Evolutionary conservation across 1,140 invertebrate genomes (phyloP).

Genomic region (Lepidotrigona ventralis): DNA sequence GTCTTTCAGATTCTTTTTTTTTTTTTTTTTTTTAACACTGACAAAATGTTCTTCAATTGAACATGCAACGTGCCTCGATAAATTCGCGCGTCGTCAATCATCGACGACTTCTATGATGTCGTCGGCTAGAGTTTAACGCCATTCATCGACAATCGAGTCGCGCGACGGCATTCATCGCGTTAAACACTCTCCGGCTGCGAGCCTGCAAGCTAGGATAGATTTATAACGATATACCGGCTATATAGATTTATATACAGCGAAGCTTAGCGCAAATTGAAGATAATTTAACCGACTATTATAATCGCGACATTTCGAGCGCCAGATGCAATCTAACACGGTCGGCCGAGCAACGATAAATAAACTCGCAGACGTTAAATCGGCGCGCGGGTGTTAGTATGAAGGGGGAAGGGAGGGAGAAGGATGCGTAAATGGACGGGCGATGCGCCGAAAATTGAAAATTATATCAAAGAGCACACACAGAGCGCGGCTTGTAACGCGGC

Average conservation of each 20-base stretch:
- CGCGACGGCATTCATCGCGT: neutral
- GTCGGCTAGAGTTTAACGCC: neutral
- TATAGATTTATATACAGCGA: neutral
- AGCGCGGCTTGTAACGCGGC: neutral
- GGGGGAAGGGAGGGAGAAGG: neutral
- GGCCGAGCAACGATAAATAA: conserved; percentile 5
- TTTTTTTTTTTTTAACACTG: no score
- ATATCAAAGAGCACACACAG: conserved; percentile 6
- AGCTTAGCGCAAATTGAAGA: neutral
- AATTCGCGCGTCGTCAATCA: neutral
- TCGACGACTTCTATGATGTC: neutral
- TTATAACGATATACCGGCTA: neutral
- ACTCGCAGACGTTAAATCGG: conserved; percentile 17
- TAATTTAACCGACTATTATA: conserved; percentile 8
- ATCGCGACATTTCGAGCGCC: neutral
- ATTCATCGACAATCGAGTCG: neutral
- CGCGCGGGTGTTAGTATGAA: neutral
- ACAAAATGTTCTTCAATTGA: no score
- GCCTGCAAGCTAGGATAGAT: neutral
- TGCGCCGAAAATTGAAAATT: conserved; percentile 32
- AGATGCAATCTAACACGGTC: neutral
- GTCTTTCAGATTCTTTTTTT: no score
- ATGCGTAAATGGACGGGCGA: neutral
- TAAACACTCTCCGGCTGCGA: neutral
- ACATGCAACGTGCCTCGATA: neutral